Evolutionary conservation across 2,888 invertebrate species (phyloP).

Genomic region (Zaprionus bogoriensis): DNA sequence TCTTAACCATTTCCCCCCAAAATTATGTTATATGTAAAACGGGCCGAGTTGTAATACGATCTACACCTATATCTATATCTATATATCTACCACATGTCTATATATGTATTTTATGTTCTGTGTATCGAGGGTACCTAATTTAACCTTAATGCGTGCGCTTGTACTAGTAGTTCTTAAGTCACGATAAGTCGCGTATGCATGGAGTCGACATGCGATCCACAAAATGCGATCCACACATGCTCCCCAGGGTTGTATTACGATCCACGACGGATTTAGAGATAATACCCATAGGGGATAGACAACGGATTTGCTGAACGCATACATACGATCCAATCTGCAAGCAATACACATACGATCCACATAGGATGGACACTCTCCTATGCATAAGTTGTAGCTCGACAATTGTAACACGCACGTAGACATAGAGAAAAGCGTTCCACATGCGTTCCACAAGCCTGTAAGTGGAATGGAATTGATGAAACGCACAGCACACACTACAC

Average conservation of each 20-base stretch:
- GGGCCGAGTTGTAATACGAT: slow-evolving; percentile 3
- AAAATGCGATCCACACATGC: background rate
- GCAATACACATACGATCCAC: background rate
- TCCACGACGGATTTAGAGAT: background rate
- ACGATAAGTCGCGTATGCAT: background rate
- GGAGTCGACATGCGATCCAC: background rate
- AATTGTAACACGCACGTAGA: no score
- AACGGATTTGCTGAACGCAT: no score
- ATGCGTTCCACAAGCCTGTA: background rate
- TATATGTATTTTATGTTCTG: background rate
- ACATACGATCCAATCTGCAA: background rate
- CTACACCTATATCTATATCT: no score
- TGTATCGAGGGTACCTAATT: background rate
- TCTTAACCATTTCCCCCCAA: background rate
- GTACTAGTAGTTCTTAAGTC: background rate
- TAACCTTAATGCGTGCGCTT: background rate
- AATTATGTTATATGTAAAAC: background rate
- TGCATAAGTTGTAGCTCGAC: no score
- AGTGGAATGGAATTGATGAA: background rate
- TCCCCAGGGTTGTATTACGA: background rate
- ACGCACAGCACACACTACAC: background rate
- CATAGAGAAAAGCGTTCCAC: background rate
- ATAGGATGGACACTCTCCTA: background rate
- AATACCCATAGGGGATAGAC: background rate
- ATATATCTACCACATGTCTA: no score